A percentile compares a stretch with the other conserved stretches of the same genome.
Evolutionary conservation across 1,140 invertebrate genomes (phyloP).

Genomic region (Thalassaphorura encarpata): DNA sequence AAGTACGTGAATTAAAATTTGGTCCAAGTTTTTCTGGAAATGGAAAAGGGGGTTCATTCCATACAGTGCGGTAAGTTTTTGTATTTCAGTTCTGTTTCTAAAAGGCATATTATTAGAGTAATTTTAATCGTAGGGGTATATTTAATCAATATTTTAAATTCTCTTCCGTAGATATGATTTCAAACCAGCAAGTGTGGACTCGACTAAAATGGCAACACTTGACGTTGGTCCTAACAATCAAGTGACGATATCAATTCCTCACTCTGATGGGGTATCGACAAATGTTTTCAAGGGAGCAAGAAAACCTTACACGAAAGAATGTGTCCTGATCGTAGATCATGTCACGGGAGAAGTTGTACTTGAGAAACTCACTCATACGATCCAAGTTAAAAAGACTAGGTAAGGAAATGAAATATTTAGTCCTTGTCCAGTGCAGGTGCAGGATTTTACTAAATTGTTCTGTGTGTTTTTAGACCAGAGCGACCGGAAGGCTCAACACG

Average conservation of each 20-base stretch:
- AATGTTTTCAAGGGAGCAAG: constrained; percentile 91
- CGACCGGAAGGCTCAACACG: constrained; percentile 18
- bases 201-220: constrained; percentile 74
- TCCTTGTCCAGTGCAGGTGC: neutral
- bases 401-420: no score
- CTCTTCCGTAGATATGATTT: constrained; percentile 90
- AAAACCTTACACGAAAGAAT: constrained; percentile 81
- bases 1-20: constrained; percentile 68
- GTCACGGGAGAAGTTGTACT: constrained; percentile 82
- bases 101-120: constrained; percentile 1
- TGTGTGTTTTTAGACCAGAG: neutral
- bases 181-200: constrained; percentile 90
- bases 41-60: constrained; percentile 53
- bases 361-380: constrained; percentile 79
- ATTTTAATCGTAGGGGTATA: constrained; percentile 33
- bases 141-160: no score
- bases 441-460: neutral
- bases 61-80: constrained; percentile 69
- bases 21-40: constrained; percentile 59
- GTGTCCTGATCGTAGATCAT: constrained; percentile 86
- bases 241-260: constrained; percentile 80
- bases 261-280: constrained; percentile 78
- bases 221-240: constrained; percentile 80
- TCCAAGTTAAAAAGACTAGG: constrained; percentile 91
- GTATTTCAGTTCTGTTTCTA: neutral